These are phyloP conservation scores for Petromus typicus DNA, from an alignment of 2,113 vertebrate genomes.

Conservation along the genomic window DNA sequence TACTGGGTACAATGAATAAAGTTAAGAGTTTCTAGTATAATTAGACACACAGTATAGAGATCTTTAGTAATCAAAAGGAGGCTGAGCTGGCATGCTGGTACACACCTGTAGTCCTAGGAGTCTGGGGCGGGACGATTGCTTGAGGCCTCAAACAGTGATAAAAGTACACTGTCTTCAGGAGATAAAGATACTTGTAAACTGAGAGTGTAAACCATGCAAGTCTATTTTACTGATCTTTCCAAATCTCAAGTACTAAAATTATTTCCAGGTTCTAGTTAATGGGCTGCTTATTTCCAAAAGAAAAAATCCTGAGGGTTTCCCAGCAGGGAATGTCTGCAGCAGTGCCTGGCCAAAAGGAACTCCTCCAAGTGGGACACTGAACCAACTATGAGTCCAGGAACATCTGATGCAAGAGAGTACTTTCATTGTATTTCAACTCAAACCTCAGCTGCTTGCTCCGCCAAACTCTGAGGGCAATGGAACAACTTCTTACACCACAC, in stretches of 20 bases:
- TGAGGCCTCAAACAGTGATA: not conserved
- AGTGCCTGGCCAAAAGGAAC: not conserved
- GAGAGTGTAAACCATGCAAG: not conserved
- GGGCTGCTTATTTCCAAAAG: not conserved
- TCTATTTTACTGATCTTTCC: not conserved
- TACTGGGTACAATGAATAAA: not conserved
- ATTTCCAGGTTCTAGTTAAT: conserved; percentile 1
- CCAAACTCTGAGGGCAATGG: not conserved
- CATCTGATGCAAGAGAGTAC: not conserved
- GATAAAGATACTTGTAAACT: conserved; percentile 28
- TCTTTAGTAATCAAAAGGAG: not conserved
- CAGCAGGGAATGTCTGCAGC: not conserved
- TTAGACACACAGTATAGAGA: not conserved
- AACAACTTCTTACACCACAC: not conserved
- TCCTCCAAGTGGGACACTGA: not conserved
- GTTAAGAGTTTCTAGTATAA: not conserved
- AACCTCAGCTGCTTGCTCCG: not conserved
- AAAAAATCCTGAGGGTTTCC: conserved; percentile 30
- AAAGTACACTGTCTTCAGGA: not conserved
- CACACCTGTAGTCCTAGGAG: not conserved
- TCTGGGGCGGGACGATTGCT: not conserved
- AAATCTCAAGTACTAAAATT: not conserved
- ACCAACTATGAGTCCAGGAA: not conserved
- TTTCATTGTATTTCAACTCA: not conserved
- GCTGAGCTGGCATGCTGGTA: not conserved